Evolutionary conservation across 2,113 vertebrate genomes (phyloP).

Genomic region (Tragulus kanchil): DNA sequence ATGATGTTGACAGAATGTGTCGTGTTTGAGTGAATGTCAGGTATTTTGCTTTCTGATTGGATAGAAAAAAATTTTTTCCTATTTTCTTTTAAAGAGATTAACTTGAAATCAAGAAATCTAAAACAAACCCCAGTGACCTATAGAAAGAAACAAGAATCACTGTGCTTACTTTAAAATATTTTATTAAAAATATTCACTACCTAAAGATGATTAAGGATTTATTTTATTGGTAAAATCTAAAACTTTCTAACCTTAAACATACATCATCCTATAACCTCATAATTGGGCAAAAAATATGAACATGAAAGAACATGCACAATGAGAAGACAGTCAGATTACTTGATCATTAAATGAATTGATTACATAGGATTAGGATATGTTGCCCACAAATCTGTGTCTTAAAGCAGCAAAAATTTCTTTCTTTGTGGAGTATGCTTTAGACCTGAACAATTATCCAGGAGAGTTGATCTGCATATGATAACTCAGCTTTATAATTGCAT

Average conservation of each 20-base stretch:
- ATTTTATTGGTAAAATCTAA: neutral
- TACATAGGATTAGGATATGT: neutral
- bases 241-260: neutral
- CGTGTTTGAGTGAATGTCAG: neutral
- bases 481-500: neutral
- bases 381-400: neutral
- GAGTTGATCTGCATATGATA: neutral
- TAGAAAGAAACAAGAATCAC: neutral
- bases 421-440: neutral
- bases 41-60: neutral
- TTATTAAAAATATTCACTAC: neutral
- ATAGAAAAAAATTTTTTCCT: neutral
- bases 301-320: neutral
- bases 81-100: neutral
- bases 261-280: neutral
- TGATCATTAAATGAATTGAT: neutral
- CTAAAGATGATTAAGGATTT: neutral
- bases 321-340: neutral
- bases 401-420: slow-evolving; percentile 1
- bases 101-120: neutral
- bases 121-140: neutral
- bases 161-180: neutral
- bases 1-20: neutral
- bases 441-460: neutral
- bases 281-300: neutral